Evolutionary conservation across 92 coral and sea anemone genomes (phyloP).

Genomic region (Scolanthus callimorphus): DNA sequence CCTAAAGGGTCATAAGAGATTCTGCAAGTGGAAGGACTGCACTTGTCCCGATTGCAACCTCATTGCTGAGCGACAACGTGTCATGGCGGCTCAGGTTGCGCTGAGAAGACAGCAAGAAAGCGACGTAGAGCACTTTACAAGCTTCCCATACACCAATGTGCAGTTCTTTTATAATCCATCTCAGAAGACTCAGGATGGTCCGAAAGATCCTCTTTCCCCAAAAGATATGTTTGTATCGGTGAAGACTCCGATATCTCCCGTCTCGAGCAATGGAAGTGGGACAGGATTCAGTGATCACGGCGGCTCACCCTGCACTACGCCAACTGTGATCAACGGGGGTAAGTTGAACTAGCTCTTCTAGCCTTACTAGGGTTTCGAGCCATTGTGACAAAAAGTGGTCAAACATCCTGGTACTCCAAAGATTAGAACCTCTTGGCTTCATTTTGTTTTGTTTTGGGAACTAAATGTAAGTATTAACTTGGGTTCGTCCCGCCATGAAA

Average conservation of each 20-base stretch:
- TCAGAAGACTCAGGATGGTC: constrained; percentile 13
- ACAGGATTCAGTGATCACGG: constrained; percentile 17
- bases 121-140: constrained; percentile 34
- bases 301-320: constrained; percentile 30
- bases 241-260: constrained; percentile 13
- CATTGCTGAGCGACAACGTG: constrained; percentile 96
- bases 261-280: constrained; percentile 20
- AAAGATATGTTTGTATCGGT: background rate
- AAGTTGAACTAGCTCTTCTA: no score
- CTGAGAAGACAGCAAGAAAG: constrained; percentile 92
- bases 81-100: constrained; percentile 99
- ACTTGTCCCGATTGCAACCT: constrained; percentile 93
- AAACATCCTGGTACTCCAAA: no score
- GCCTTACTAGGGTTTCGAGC: no score
- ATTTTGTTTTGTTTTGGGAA: no score
- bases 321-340: constrained; percentile 16
- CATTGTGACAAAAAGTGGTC: no score
- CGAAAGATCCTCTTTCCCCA: constrained; percentile 2
- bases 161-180: constrained; percentile 32
- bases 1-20: constrained; percentile 97
- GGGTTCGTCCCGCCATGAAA: no score
- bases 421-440: no score
- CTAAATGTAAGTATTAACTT: no score
- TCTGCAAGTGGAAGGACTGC: constrained; percentile 98
- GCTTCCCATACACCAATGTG: constrained; percentile 24